Evolutionary conservation across 2,113 vertebrate genomes (phyloP).

Genomic region (Nannobrachium achirus): DNA sequence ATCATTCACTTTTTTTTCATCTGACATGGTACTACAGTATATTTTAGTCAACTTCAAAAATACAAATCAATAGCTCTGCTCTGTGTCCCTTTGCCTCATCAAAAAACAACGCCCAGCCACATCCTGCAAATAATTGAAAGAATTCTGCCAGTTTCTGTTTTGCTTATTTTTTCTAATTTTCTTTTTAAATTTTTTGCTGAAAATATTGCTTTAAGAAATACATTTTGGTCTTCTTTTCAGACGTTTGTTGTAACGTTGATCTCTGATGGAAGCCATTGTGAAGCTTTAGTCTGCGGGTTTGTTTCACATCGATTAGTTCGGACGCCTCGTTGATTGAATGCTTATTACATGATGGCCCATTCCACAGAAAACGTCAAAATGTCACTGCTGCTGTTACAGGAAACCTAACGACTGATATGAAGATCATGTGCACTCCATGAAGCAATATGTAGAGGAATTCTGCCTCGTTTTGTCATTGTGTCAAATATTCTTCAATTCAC

Average conservation of each 20-base stretch:
- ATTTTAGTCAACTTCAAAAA: constrained; percentile 49
- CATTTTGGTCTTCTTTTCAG: constrained; percentile 71
- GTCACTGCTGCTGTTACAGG: background rate
- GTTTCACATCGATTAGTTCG: background rate
- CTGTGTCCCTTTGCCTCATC: constrained; percentile 33
- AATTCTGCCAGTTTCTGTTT: constrained; percentile 1
- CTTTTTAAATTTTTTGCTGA: constrained; percentile 63
- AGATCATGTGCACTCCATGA: constrained; percentile 19
- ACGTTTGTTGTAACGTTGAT: constrained; percentile 32
- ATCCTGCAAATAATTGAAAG: constrained; percentile 20
- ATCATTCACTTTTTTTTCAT: constrained; percentile 10
- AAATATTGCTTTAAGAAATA: constrained; percentile 82
- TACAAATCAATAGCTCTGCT: constrained; percentile 39
- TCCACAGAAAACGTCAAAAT: background rate
- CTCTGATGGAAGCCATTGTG: constrained; percentile 36
- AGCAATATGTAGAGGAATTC: background rate
- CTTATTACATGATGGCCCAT: constrained; percentile 5
- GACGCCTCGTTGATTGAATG: background rate
- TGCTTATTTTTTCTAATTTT: constrained; percentile 2
- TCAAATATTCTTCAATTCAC: background rate
- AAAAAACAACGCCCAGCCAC: background rate
- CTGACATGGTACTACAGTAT: constrained; percentile 15
- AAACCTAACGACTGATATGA: background rate
- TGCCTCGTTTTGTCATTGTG: background rate
- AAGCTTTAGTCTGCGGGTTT: background rate